Evolutionary conservation across 2,113 vertebrate species (phyloP), one percentile per base, ranked within the genome.

Genomic region (Casuarius casuarius): DNA sequence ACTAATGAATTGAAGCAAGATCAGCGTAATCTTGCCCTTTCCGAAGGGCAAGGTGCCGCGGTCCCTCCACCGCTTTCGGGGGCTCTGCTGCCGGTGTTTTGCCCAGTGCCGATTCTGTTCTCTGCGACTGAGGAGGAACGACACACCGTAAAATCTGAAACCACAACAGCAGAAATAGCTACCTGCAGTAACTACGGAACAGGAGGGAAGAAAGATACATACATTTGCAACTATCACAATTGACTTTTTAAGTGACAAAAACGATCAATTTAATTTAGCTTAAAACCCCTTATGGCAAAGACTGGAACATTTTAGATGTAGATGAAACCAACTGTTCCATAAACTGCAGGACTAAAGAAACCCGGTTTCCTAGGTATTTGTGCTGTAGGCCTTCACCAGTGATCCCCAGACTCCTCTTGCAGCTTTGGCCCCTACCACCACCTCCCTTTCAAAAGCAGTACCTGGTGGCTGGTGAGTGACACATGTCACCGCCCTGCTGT

Each of bases 401-500:
- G 33, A 82, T 9, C 18, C 26, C 3, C 14, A 22, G 33, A 22
- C 31, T 79, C 3, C 46, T 48, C 17, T 19, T 8, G 46, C 73
- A 38, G 2, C 7, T 85, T 75, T 38, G 21, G 49, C 31, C 22
- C n/a, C 6, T 19, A 52, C 56, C 21, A n/a, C 4, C 9, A 52
- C 29, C 71, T 74, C 40, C 7, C 22, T 80, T 90, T 67, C 62
- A 61, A 76, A 73, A 89, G 44, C 16, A 58, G 7, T 14, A 11
- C 9, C 17, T 56, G 9, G 20, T 10, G 28, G 59, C 22, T 46
- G 9, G 28, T 0, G 1, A 49, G 12, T 1, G 6, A 49, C 7
- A 38, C 0, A 0, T 7, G 17, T 8, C 46, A 19, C 46, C 19
- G 46, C 46, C 0, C 1, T 6, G 4, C 42, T 42, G 25, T 3